These are phyloP conservation scores for Eurystomus glaucurus DNA, from an alignment of 2,797 vertebrate genomes.

Conservation along the genomic window DNA sequence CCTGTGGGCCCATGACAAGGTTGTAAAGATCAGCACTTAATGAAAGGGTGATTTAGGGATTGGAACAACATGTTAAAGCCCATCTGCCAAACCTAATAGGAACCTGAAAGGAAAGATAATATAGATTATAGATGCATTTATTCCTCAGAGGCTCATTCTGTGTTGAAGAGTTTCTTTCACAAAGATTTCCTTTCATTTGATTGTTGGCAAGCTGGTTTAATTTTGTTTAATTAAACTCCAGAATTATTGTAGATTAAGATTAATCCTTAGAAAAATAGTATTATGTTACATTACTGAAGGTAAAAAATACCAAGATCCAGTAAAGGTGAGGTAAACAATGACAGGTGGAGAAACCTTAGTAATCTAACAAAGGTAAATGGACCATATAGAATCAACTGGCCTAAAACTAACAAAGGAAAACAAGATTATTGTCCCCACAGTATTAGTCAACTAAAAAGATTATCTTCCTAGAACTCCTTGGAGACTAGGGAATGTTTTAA, in stretches of 20 bases:
- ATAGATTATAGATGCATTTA: neutral
- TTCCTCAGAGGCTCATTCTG: neutral
- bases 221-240: neutral
- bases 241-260: neutral
- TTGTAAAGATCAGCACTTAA: too few relatives aligned
- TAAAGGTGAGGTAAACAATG: neutral
- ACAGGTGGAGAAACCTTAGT: neutral
- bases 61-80: too few relatives aligned
- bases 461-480: neutral
- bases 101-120: too few relatives aligned
- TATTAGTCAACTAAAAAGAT: neutral
- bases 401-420: neutral
- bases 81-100: too few relatives aligned
- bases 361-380: neutral
- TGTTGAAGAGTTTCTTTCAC: neutral
- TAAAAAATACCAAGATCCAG: neutral
- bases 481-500: neutral
- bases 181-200: neutral
- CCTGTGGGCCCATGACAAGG: too few relatives aligned
- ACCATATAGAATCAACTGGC: neutral
- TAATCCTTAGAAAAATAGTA: constrained; percentile 1
- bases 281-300: neutral
- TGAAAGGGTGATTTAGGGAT: too few relatives aligned
- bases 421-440: neutral
- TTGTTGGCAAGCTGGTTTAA: neutral